Evolutionary conservation across 2,797 vertebrate species (phyloP), one percentile per base, ranked within the genome.

Genomic region (Smutsia gigantea): DNA sequence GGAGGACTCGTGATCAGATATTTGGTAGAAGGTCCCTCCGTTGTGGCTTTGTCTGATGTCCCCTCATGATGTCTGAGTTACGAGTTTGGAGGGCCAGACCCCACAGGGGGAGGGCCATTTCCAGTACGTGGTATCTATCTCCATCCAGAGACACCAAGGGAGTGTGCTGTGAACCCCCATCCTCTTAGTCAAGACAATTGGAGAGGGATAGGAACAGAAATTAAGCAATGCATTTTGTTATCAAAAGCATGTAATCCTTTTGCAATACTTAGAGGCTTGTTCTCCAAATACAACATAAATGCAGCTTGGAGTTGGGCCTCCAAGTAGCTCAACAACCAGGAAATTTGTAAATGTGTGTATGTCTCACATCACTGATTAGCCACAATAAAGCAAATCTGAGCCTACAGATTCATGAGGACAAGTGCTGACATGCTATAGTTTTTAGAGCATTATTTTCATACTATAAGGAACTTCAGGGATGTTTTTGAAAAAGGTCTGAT

Each of bases 101-200:
- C 25, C 14, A 9, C 1, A 10, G 46, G 29, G 1, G 23, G 4
- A 29, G 7, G 0, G 1, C 19, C 21, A 6, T 46, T n/a, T 7
- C 27, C 3, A 34, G 25, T 19, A 11, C 9, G 4, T 34, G n/a
- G 21, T 11, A 17, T 9, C 0, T 19, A 1, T 2, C 3, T 49
- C 77, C 23, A 21, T 29, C 15, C 29, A 27, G 64, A 5, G 1
- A 9, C 34, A 68, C 10, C 7, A n/a, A 42, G 18, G 57, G n/a
- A 39, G 12, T 19, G 6, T 31, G 23, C 4, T 1, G 23, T 5
- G 15, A 31, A 8, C 0, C 1, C 5, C 57, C 27, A 9, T 21
- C 7, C 7, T 39, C 34, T 63, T n/a, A 8, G n/a, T 17, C 9
- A 53, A 59, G 55, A n/a, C 34, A 6, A 5, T 17, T 8, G 31